Evolutionary conservation across 1,140 invertebrate species (phyloP).

Genomic region (Brachionus manjavacas): DNA sequence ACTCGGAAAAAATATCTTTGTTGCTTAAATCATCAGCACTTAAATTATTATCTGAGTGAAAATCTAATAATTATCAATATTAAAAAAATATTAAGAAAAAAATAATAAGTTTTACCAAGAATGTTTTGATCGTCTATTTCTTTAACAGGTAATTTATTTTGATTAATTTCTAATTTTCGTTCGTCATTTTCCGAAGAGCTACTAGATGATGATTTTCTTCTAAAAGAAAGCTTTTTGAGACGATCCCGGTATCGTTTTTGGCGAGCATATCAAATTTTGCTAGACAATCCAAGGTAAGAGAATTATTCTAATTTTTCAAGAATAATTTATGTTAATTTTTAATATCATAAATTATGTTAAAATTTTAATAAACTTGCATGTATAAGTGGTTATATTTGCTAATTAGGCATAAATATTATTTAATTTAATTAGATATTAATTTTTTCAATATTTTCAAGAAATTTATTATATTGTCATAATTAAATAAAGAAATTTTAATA

Average conservation of each 20-base stretch:
- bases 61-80: background rate
- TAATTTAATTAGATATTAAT: background rate
- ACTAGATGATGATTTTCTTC: background rate
- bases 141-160: background rate
- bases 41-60: background rate
- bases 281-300: background rate
- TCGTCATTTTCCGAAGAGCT: background rate
- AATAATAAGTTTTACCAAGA: background rate
- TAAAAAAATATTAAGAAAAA: background rate
- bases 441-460: background rate
- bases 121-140: background rate
- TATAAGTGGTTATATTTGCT: background rate
- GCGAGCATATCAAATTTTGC: background rate
- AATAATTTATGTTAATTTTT: background rate
- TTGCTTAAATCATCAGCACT: background rate
- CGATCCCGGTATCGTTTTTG: background rate
- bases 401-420: background rate
- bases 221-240: background rate
- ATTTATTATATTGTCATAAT: background rate
- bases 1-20: background rate
- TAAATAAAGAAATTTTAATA: background rate
- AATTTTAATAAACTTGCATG: background rate
- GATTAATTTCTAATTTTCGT: background rate
- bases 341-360: background rate
- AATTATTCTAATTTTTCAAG: background rate